These are phyloP conservation scores for Coturnix japonica DNA, from an alignment of 2,113 vertebrate genomes.

Conservation along the genomic window DNA sequence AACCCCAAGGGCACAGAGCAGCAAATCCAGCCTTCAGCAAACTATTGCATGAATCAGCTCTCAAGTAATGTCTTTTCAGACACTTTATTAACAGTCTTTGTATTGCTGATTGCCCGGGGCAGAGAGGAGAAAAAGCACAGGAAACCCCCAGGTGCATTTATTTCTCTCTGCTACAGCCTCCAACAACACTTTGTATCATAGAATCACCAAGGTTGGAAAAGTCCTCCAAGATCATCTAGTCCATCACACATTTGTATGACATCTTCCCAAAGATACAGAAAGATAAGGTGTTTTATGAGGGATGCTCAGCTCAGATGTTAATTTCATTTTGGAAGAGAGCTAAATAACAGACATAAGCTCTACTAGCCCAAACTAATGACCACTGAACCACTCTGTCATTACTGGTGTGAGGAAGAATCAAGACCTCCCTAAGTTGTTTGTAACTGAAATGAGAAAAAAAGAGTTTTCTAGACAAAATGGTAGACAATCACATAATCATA, in stretches of 20 bases:
- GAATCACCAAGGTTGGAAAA: too few relatives aligned
- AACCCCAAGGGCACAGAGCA: conserved; percentile 34
- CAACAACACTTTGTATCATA: not conserved
- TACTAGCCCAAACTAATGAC: not conserved
- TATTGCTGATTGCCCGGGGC: not conserved
- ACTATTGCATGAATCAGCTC: conserved; percentile 1
- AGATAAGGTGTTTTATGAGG: not conserved
- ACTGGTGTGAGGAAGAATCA: not conserved
- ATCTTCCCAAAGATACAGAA: not conserved
- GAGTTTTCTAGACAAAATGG: not conserved
- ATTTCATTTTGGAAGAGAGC: not conserved
- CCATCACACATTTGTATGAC: fast-evolving
- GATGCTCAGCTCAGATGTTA: not conserved
- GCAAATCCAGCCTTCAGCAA: conserved; percentile 35
- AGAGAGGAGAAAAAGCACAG: not conserved
- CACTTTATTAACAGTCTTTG: not conserved
- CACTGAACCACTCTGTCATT: not conserved
- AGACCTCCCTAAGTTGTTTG: not conserved
- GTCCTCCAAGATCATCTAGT: too few relatives aligned
- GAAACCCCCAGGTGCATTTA: not conserved
- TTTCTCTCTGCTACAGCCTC: not conserved
- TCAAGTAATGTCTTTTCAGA: conserved; percentile 31
- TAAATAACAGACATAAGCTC: not conserved
- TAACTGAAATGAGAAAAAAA: not conserved
- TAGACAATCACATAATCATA: too few relatives aligned